Evolutionary conservation across 2,888 invertebrate genomes (phyloP).

Genomic region (Phalera bucephala): DNA sequence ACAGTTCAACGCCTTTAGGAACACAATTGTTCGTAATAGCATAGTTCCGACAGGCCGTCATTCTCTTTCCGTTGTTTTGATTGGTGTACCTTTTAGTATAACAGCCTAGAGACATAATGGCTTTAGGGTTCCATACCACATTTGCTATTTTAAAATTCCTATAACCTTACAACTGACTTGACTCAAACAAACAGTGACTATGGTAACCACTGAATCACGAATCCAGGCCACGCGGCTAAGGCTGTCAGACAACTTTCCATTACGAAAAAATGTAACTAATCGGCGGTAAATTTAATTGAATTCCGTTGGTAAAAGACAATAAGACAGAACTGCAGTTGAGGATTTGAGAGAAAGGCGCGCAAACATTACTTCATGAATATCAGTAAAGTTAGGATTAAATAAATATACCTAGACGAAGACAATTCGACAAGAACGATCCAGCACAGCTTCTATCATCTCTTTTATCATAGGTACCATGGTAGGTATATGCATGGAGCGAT

Average conservation of each 20-base stretch:
- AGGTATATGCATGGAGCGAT: no score
- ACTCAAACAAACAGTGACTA: conserved; percentile 41
- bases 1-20: conserved; percentile 9
- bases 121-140: conserved; percentile 5
- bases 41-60: conserved; percentile 35
- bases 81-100: conserved; percentile 27
- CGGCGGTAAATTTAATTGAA: conserved; percentile 15
- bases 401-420: no score
- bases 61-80: conserved; percentile 37
- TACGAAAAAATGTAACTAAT: conserved; percentile 24
- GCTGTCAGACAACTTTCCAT: conserved; percentile 35
- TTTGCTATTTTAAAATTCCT: conserved; percentile 23
- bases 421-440: no score
- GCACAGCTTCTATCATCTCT: no score
- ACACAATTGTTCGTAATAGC: conserved; percentile 16
- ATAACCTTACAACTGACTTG: no score
- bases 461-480: no score
- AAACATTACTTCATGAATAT: no score
- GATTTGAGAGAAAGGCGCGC: no score
- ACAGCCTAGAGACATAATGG: neutral
- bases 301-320: conserved; percentile 7
- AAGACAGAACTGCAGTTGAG: no score
- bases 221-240: conserved; percentile 46
- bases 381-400: no score
- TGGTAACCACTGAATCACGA: conserved; percentile 41